Conservation (phyloP, 2,797 vertebrate genomes). For the Acridotheres tristis region DNA sequence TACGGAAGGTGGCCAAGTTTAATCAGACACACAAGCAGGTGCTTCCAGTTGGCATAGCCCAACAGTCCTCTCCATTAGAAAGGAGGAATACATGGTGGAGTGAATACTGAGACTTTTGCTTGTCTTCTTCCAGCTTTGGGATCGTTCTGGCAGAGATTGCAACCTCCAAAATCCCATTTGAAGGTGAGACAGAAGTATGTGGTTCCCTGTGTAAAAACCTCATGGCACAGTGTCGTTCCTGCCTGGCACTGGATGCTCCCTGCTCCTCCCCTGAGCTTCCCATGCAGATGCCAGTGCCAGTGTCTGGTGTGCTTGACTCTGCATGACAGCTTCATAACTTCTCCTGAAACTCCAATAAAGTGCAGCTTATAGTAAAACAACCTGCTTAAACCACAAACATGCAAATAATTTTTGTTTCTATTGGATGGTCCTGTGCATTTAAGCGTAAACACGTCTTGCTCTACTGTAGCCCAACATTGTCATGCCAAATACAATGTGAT, state of each 20-base stretch:
- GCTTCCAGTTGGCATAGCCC: not conserved
- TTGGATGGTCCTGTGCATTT: not conserved
- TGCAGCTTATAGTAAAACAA: not conserved
- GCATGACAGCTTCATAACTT: not conserved
- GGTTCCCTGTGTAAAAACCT: not conserved
- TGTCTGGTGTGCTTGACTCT: not conserved
- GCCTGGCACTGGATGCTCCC: not conserved
- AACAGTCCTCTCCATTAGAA: not conserved
- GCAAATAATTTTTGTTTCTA: not conserved
- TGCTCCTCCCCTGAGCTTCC: not conserved
- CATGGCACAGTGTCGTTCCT: rapidly evolving
- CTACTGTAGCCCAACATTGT: not conserved
- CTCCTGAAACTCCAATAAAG: not conserved
- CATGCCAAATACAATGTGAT: rapidly evolving
- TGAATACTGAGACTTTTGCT: not conserved
- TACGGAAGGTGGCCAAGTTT: not conserved
- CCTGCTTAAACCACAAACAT: not conserved
- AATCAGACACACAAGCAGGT: rapidly evolving
- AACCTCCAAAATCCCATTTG: constrained; percentile 80
- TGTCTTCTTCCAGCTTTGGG: constrained; percentile 83
- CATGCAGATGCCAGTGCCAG: not conserved
- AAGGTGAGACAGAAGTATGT: constrained; percentile 73
- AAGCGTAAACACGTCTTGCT: not conserved
- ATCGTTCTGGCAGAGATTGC: constrained; percentile 89
- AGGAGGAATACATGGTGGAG: not conserved